phyloP scores from a whole-genome alignment of 2,888 invertebrate species.

The Amphipoea oculea region DNA sequence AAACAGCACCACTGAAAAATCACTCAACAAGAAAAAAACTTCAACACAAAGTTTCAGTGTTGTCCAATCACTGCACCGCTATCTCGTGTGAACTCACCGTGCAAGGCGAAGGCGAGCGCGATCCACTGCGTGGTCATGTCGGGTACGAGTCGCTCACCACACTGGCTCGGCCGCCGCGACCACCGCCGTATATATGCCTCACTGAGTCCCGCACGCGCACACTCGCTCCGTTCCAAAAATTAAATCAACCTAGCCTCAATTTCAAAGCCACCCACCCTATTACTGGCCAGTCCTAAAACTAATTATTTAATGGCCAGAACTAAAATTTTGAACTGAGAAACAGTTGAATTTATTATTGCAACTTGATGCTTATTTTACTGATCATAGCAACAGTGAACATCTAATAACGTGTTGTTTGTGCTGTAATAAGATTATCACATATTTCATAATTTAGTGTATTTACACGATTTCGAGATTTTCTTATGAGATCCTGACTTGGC shows the following conservation, averaged over 20 bases:
- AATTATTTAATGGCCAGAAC: neutral
- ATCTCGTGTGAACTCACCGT: slow-evolving; percentile 58
- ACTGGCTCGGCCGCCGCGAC: slow-evolving; percentile 41
- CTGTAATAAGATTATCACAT: slow-evolving; percentile 28
- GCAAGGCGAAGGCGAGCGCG: slow-evolving; percentile 48
- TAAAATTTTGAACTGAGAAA: neutral
- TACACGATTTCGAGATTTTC: slow-evolving; percentile 23
- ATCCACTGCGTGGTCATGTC: slow-evolving; percentile 53
- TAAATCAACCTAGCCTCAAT: neutral
- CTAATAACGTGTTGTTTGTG: slow-evolving; percentile 22
- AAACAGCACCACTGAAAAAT: slow-evolving; percentile 4
- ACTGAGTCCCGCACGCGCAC: slow-evolving; percentile 29
- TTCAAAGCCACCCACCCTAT: neutral
- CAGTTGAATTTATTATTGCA: neutral
- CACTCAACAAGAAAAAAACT: slow-evolving; percentile 17
- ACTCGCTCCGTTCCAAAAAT: neutral
- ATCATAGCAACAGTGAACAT: neutral
- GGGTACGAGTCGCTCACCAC: slow-evolving; percentile 24
- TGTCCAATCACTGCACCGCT: slow-evolving; percentile 42
- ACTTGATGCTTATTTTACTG: slow-evolving; percentile 10
- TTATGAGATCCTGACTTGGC: slow-evolving; percentile 11
- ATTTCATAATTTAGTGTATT: slow-evolving; percentile 19
- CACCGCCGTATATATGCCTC: slow-evolving; percentile 48
- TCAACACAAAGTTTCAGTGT: slow-evolving; percentile 7
- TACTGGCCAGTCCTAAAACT: neutral